These are phyloP conservation scores for pig (Sus scrofa) DNA, from an alignment of 2,113 vertebrate genomes.

Conservation along the genomic window DNA sequence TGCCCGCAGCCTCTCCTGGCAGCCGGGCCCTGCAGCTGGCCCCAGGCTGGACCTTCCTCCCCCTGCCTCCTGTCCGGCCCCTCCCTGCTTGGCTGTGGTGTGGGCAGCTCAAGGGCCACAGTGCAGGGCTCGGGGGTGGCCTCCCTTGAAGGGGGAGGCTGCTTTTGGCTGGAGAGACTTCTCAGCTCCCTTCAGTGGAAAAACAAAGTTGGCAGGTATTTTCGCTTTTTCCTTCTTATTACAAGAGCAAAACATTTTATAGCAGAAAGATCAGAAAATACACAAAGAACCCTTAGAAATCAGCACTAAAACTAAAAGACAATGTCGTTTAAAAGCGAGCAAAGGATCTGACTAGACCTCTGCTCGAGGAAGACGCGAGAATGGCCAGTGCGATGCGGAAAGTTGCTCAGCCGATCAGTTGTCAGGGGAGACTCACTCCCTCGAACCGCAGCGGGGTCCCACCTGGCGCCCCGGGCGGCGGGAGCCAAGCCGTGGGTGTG, in stretches of 20 bases:
- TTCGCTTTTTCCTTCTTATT: not conserved
- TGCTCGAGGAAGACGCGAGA: rapidly evolving
- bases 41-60: rapidly evolving
- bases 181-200: not conserved
- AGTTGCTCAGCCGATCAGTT: no score
- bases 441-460: not conserved
- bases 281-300: not conserved
- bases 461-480: rapidly evolving
- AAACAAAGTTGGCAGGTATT: not conserved
- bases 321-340: not conserved
- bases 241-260: not conserved
- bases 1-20: rapidly evolving
- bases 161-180: no score
- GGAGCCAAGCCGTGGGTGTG: not conserved
- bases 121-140: not conserved
- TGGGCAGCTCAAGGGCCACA: not conserved
- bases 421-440: no score
- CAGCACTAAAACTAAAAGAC: not conserved
- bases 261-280: not conserved
- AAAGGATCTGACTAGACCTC: not conserved
- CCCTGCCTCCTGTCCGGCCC: not conserved
- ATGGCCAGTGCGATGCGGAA: rapidly evolving
- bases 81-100: not conserved
- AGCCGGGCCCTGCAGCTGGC: not conserved
- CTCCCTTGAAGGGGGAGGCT: rapidly evolving